phyloP scores from a whole-genome alignment of 2,797 vertebrate species.

The Mormyrus proboscirostris region DNA sequence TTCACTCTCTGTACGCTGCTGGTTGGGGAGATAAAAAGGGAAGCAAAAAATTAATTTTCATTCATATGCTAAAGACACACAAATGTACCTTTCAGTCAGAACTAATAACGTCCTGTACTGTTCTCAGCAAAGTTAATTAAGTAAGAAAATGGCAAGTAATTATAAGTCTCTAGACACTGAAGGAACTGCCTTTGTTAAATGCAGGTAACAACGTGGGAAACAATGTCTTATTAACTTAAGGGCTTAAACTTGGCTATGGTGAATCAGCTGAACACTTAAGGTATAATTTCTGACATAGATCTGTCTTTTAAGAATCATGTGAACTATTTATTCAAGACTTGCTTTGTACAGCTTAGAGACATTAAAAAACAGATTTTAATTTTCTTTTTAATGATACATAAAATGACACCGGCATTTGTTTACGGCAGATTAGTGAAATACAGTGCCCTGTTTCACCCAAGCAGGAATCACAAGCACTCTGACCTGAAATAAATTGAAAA shows the following conservation, averaged over 20 bases:
- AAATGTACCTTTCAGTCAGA: not conserved
- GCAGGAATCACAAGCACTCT: not conserved
- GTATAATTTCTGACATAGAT: not conserved
- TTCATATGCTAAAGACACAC: not conserved
- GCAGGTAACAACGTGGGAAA: not conserved
- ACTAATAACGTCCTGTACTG: not conserved
- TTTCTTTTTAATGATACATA: not conserved
- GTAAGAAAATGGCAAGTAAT: not conserved
- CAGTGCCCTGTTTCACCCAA: not conserved
- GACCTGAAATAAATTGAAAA: not conserved
- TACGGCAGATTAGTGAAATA: not conserved
- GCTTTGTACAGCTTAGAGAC: not conserved
- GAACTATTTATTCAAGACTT: not conserved
- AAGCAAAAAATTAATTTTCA: constrained; percentile 1
- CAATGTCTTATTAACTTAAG: not conserved
- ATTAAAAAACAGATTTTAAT: not conserved
- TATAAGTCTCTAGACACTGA: not conserved
- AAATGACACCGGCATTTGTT: not conserved
- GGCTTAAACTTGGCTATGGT: not conserved
- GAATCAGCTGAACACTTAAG: not conserved
- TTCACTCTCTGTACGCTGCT: not conserved
- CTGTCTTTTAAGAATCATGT: not conserved
- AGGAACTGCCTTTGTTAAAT: not conserved
- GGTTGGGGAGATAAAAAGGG: not conserved
- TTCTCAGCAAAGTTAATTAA: not conserved